phyloP scores from a whole-genome alignment of 2,888 invertebrate genomes.

The Stenchaetothrips biformis region DNA sequence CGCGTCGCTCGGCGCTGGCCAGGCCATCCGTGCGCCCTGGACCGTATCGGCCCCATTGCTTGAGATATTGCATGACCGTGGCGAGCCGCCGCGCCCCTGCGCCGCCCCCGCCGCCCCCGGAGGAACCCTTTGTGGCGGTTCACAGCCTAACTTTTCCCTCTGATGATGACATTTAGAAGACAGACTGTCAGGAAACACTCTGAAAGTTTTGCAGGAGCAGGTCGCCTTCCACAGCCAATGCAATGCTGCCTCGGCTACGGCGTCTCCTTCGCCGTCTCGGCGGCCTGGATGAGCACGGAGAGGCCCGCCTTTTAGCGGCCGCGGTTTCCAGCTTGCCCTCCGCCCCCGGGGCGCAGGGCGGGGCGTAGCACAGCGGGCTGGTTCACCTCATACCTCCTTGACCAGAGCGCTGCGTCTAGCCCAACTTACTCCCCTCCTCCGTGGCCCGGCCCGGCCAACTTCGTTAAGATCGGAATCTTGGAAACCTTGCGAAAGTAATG shows the following conservation, averaged over 20 bases:
- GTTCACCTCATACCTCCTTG: constrained; percentile 13
- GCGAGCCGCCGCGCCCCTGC: neutral
- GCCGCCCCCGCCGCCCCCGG: too few relatives aligned
- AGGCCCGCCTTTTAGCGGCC: neutral
- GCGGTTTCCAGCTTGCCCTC: neutral
- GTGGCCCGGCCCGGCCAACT: neutral
- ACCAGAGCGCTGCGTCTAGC: neutral
- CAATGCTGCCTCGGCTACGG: neutral
- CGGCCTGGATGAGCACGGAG: neutral
- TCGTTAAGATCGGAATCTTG: constrained; percentile 23
- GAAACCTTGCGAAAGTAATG: constrained; percentile 23
- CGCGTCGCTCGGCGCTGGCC: too few relatives aligned
- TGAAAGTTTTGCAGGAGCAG: constrained; percentile 6
- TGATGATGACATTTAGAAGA: constrained; percentile 23
- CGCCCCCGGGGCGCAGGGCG: neutral
- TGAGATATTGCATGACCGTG: neutral
- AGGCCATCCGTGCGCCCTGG: neutral
- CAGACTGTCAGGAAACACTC: constrained; percentile 24
- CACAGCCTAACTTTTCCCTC: neutral
- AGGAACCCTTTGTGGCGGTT: constrained; percentile 1
- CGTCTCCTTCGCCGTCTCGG: neutral
- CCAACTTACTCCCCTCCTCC: neutral
- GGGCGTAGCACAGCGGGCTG: neutral
- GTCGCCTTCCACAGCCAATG: neutral
- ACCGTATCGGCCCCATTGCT: neutral